Percentiles rank a stretch among this genome's conserved stretches.
Conservation (phyloP, 2,113 vertebrate species). For the Xiphorhynchus elegans region DNA sequence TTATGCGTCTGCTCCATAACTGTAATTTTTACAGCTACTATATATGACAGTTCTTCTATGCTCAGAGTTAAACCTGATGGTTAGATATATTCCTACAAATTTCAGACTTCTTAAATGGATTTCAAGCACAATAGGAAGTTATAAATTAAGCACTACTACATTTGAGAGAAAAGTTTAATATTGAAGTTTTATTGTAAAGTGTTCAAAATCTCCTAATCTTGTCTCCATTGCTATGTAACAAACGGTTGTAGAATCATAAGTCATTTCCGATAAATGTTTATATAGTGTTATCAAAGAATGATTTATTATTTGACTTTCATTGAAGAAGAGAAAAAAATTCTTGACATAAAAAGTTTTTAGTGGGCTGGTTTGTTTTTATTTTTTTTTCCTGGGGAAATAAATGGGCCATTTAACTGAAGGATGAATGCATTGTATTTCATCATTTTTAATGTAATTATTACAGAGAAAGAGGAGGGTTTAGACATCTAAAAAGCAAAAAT, state of each 20-base stretch:
- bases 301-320: conserved; percentile 4
- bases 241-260: conserved; percentile 30
- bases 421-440: neutral
- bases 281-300: neutral
- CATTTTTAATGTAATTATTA: neutral
- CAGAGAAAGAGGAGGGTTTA: neutral
- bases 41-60: neutral
- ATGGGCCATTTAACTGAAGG: conserved; percentile 1
- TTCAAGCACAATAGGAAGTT: conserved; percentile 39
- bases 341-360: neutral
- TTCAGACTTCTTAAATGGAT: conserved; percentile 29
- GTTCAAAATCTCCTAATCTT: conserved; percentile 46
- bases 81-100: conserved; percentile 26
- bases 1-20: neutral
- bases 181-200: conserved; percentile 20
- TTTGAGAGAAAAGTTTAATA: conserved; percentile 38
- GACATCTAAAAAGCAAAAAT: neutral
- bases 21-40: conserved; percentile 20
- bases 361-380: neutral
- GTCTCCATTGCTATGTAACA: conserved; percentile 25
- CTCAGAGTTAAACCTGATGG: conserved; percentile 5
- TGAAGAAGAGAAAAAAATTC: neutral
- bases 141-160: conserved; percentile 32
- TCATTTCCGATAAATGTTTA: conserved; percentile 18
- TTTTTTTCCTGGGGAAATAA: neutral